Base-by-base conservation (phyloP, 2,888 invertebrate genomes). In the Drosophila pseudotalamancana region DNA sequence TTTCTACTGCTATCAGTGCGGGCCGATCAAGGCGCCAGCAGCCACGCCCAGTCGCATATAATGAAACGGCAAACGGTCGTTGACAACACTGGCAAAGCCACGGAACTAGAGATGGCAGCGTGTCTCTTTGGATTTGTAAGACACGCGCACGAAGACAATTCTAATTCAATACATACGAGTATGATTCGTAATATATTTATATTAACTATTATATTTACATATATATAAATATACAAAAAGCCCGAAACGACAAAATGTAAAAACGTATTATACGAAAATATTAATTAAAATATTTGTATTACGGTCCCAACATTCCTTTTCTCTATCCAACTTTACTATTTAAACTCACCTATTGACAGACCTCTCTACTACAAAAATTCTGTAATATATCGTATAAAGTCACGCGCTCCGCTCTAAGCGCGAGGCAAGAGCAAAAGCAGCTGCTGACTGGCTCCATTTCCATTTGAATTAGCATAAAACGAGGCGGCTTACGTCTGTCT, bases 371-470 rank as follows among this genome's bases (percentile, higher is more conserved):
- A n/a, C n/a, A n/a, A n/a, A n/a, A n/a, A n/a, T n/a, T n/a, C n/a
- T n/a, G n/a, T 14, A 8, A 37, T 19, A 19, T 37, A 40, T 25
- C 23, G 40, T 1, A 5, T 11, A 11, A 16, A 18, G 27, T 43
- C 43, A 29, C 43, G 21, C 14, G 29, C 31, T 16, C 45, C 18
- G 11, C 45, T 29, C 25, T 23, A 40, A 37, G n/a, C 29, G 0
- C 39, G 51, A 8, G 21, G 27, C 59, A 48, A 1, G 49, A 1
- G 49, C 57, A 57, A 62, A 49, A 76, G 87, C 81, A 81, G 81
- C 81, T 82, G 87, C 81, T 82, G 81, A 82, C 81, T 87, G 87
- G 87, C 81, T 87, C 84, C 87, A 87, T 82, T 82, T 82, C 81
- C 87, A 82, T 82, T 82, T 82, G 81, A 82, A 82, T 82, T 82